Base-by-base conservation (phyloP, 2,797 vertebrate genomes). In the Orientallactaga sibirica region DNA sequence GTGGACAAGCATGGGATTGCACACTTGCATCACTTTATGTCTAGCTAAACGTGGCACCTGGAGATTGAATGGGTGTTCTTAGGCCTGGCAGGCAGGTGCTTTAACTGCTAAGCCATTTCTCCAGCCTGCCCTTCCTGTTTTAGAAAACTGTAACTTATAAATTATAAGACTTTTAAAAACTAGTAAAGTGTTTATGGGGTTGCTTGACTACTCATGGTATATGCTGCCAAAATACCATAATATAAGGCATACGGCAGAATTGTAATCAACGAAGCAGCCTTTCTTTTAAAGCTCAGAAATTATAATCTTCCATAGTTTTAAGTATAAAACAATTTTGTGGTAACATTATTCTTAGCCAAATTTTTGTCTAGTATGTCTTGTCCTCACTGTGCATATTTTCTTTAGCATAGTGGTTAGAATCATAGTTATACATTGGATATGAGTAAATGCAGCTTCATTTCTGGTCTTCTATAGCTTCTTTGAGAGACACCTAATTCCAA, bases 311-410 rank as follows among this genome's bases (percentile, higher is more conserved):
- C 2, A 80, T 55, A 93, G 82, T 97, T 97, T 95, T 97, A 96
- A 97, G 97, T 97, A 96, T 95, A 94, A 97, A 96, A 81, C 70
- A 97, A 94, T 96, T 97, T 96, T 96, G 25, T 88, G 41, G 61
- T 97, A 93, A 71, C 83, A 41, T 62, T 97, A 94, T 80, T 79
- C 85, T 97, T 97, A 94, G 97, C 94, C 96, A 94, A n/a, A 79
- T 97, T 97, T 97, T 95, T 96, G 64, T 93, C 73, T 93, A 5
- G 0, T 19, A 43, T 52, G 68, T 61, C 37, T 77, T 87, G 27
- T 88, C 55, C 91, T 86, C 18, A 37, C 71, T 88, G 68, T 91
- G 1, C 83, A 41, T 16, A 37, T 86, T 90, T 78, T 58, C 27
- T 88, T 95, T 86, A 80, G 41, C 86, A 85, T 94, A 90, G 68